Conservation (phyloP, 1,140 invertebrate species). For the Dinoponera quadriceps region DNA sequence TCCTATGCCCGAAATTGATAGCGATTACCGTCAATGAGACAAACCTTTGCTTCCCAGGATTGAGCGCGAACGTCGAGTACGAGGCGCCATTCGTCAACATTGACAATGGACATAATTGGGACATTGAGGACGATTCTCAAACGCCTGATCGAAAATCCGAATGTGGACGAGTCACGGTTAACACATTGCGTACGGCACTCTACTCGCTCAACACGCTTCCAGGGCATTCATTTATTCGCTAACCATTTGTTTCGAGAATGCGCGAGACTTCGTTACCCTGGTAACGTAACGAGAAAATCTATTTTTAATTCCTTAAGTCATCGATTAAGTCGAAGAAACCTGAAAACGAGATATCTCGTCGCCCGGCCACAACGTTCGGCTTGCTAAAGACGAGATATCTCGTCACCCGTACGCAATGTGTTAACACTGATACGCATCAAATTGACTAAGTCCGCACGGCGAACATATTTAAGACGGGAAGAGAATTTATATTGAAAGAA, state of each 20-base stretch:
- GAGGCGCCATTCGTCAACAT: slow-evolving; percentile 37
- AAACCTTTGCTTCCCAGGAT: slow-evolving; percentile 32
- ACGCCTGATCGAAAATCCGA: slow-evolving; percentile 16
- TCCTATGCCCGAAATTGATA: slow-evolving; percentile 45
- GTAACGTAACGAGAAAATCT: too few relatives aligned
- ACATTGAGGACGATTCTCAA: slow-evolving; percentile 14
- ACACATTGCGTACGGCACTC: too few relatives aligned
- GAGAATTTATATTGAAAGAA: not conserved
- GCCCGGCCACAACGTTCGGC: too few relatives aligned
- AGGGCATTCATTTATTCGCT: too few relatives aligned
- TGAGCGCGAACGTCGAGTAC: slow-evolving; percentile 7
- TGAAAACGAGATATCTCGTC: too few relatives aligned
- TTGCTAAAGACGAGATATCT: too few relatives aligned
- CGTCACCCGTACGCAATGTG: too few relatives aligned
- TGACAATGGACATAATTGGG: slow-evolving; percentile 42
- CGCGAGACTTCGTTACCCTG: too few relatives aligned
- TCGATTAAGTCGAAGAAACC: too few relatives aligned
- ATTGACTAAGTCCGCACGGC: not conserved
- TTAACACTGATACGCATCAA: slow-evolving; percentile 30
- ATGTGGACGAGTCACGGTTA: not conserved
- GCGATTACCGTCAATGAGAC: slow-evolving; percentile 45
- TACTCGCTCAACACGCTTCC: too few relatives aligned
- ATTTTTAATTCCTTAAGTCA: too few relatives aligned
- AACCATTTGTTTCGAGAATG: too few relatives aligned
- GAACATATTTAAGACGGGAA: not conserved